Conservation (phyloP, 2,113 vertebrate species). For the Periophthalmodon schlosseri region DNA sequence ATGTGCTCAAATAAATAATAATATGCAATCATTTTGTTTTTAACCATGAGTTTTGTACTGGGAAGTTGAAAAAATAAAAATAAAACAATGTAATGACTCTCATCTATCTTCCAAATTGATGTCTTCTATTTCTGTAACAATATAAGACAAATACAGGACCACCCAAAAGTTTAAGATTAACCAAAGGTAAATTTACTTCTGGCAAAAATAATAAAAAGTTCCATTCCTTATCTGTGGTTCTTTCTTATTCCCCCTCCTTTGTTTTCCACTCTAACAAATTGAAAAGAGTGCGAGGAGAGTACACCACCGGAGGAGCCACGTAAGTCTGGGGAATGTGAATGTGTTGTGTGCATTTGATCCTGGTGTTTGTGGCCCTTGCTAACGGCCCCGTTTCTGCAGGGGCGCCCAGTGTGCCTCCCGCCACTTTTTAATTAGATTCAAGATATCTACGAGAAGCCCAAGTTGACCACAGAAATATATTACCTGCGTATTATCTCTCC, state of each 20-base stretch:
- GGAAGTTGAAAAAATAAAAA: not conserved
- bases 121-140: not conserved
- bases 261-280: constrained; percentile 33
- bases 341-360: constrained; percentile 37
- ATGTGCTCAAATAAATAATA: not conserved
- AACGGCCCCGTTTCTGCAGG: constrained; percentile 27
- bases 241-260: constrained; percentile 37
- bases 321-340: constrained; percentile 68
- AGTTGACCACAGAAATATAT: constrained; percentile 50
- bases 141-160: not conserved
- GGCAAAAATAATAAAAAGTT: constrained; percentile 8
- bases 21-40: too few relatives aligned
- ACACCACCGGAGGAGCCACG: constrained; percentile 70
- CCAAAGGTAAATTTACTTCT: not conserved
- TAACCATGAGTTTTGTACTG: too few relatives aligned
- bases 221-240: constrained; percentile 23
- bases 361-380: constrained; percentile 39
- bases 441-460: constrained; percentile 43
- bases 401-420: constrained; percentile 39
- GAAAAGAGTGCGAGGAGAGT: constrained; percentile 77
- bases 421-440: constrained; percentile 63
- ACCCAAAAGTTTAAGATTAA: not conserved
- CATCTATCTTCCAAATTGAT: not conserved
- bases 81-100: not conserved
- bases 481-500: constrained; percentile 40